A percentile compares a stretch with the other conserved stretches of the same genome.
Evolutionary conservation across 2,888 invertebrate genomes (phyloP).

Genomic region (Cyaniris semiargus): DNA sequence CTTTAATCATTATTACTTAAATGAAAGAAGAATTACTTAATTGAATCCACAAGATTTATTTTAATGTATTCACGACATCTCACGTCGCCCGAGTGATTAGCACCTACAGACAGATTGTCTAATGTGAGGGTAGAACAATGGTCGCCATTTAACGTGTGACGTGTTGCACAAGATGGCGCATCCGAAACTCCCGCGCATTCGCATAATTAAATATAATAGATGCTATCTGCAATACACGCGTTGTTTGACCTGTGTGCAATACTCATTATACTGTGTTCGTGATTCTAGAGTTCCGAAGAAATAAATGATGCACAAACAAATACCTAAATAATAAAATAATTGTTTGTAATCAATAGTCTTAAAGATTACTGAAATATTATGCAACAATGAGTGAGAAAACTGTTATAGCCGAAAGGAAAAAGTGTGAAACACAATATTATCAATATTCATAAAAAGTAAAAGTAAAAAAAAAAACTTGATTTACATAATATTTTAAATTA

Average conservation of each 20-base stretch:
- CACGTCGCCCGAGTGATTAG: slow-evolving; percentile 10
- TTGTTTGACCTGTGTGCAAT: slow-evolving; percentile 37
- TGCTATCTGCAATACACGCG: slow-evolving; percentile 41
- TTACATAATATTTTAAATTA: not conserved
- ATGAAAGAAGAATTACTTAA: too few species aligned
- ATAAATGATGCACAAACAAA: not conserved
- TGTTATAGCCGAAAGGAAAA: too few species aligned
- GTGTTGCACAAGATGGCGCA: slow-evolving; percentile 46
- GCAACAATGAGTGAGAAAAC: too few species aligned
- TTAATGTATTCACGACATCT: not conserved
- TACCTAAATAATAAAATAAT: not conserved
- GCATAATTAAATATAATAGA: slow-evolving; percentile 41
- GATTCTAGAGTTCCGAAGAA: not conserved
- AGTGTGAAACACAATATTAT: too few species aligned
- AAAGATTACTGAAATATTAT: too few species aligned
- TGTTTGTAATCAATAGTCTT: not conserved
- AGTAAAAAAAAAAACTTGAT: not conserved
- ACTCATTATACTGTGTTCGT: slow-evolving; percentile 25
- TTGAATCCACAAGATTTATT: not conserved
- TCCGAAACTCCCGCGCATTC: slow-evolving; percentile 47
- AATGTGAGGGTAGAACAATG: slow-evolving; percentile 38
- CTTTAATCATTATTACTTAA: too few species aligned
- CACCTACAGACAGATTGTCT: slow-evolving; percentile 13
- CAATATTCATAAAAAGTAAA: not conserved
- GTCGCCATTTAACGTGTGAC: slow-evolving; percentile 50